phyloP scores from a whole-genome alignment of 1,140 invertebrate genomes.

The Tetramorium simillimum region DNA sequence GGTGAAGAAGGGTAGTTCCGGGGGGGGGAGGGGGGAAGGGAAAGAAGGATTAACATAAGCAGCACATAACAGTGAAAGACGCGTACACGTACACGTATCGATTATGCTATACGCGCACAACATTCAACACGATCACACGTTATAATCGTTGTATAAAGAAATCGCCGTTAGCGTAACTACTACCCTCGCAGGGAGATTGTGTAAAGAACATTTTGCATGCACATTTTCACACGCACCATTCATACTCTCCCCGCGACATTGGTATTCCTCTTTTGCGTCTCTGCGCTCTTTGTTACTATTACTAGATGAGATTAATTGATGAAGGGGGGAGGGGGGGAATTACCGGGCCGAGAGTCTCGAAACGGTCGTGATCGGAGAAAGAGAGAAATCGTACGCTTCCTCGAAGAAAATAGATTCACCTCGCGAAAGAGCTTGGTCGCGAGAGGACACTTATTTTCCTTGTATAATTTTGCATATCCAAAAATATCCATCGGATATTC shows the following conservation, averaged over 20 bases:
- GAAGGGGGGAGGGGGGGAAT: neutral
- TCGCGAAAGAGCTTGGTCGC: neutral
- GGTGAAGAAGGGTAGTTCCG: no score
- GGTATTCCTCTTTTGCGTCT: constrained; percentile 32
- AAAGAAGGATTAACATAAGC: constrained; percentile 34
- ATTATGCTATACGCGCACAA: constrained; percentile 50
- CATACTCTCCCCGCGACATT: constrained; percentile 38
- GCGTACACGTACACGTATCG: constrained; percentile 43
- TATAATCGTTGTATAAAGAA: constrained; percentile 46
- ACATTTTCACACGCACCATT: constrained; percentile 13
- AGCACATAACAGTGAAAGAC: neutral
- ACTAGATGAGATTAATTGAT: neutral
- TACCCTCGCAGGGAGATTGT: constrained; percentile 1
- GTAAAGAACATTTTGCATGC: constrained; percentile 19
- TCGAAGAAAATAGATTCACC: constrained; percentile 1
- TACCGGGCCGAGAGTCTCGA: neutral
- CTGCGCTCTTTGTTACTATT: constrained; percentile 11
- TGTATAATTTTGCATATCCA: constrained; percentile 28
- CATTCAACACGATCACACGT: constrained; percentile 40
- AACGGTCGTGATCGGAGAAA: neutral
- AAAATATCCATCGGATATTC: constrained; percentile 14
- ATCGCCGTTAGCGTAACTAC: constrained; percentile 40
- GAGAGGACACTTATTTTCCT: neutral
- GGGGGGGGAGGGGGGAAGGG: neutral
- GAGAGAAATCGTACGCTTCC: neutral